These are phyloP conservation scores for Harpagoxenus sublaevis DNA, from an alignment of 2,888 invertebrate genomes.

Conservation along the genomic window DNA sequence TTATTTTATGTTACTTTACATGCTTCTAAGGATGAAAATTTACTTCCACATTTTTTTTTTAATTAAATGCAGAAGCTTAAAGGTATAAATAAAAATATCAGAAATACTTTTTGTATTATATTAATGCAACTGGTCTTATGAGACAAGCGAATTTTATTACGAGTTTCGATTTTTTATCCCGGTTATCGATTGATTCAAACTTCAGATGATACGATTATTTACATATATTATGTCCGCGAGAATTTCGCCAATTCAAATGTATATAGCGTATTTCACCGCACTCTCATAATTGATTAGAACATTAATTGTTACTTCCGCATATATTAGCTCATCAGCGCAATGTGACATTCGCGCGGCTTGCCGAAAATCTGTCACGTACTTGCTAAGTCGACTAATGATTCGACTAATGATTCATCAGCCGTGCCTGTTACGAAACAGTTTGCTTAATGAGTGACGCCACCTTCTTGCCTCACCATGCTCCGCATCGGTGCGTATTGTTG, in stretches of 20 bases:
- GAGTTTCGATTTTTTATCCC: not conserved
- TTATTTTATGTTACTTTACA: not conserved
- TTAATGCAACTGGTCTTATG: not conserved
- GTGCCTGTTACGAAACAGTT: conserved; percentile 55
- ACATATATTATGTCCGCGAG: not conserved
- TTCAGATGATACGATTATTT: not conserved
- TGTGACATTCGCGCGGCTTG: not conserved
- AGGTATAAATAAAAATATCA: not conserved
- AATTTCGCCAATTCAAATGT: not conserved
- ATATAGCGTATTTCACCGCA: conserved; percentile 5
- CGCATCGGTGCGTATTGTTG: conserved; percentile 35
- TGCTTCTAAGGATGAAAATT: not conserved
- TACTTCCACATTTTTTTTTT: not conserved
- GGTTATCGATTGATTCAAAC: conserved; percentile 2
- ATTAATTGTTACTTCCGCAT: conserved; percentile 15
- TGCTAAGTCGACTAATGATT: conserved; percentile 65
- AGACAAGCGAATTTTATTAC: not conserved
- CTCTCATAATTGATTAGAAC: conserved; percentile 36
- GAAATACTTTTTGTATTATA: not conserved
- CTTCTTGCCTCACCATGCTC: conserved; percentile 22
- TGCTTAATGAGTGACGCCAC: conserved; percentile 60
- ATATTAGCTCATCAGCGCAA: conserved; percentile 27
- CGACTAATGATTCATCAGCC: conserved; percentile 62
- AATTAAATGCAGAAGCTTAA: not conserved
- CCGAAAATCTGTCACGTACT: conserved; percentile 51